A percentile compares a stretch with the other conserved stretches of the same genome.
These are phyloP conservation scores for Cardiocondyla obscurior DNA, from an alignment of 1,140 invertebrate genomes.

Conservation along the genomic window DNA sequence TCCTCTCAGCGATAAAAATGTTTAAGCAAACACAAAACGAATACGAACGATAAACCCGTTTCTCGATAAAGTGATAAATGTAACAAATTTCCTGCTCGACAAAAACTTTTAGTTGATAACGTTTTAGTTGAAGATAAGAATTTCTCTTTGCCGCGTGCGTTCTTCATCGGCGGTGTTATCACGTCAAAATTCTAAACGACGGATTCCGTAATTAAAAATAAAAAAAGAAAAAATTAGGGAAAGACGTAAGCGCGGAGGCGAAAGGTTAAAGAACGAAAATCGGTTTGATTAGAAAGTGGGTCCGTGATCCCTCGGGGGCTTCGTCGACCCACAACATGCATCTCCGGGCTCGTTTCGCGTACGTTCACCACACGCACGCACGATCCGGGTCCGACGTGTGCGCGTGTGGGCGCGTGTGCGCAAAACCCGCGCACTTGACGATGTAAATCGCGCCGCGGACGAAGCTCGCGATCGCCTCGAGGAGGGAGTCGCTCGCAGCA, in stretches of 20 bases:
- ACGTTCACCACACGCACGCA: background rate
- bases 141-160: no score
- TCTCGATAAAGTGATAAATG: background rate
- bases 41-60: slow-evolving; percentile 18
- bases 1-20: slow-evolving; percentile 4
- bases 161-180: no score
- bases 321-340: slow-evolving; percentile 74
- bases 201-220: no score
- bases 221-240: background rate
- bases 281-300: slow-evolving; percentile 82
- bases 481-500: background rate
- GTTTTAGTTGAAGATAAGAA: background rate
- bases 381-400: background rate
- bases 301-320: slow-evolving; percentile 70
- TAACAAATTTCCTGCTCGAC: no score
- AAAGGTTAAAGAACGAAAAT: slow-evolving; percentile 24
- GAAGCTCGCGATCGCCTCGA: slow-evolving; percentile 12
- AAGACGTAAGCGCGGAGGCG: background rate
- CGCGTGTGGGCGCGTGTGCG: background rate
- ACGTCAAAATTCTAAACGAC: no score
- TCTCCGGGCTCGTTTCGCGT: slow-evolving; percentile 63
- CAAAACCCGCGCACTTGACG: background rate
- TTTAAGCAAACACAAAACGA: background rate
- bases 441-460: slow-evolving; percentile 42
- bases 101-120: slow-evolving; percentile 18